These are phyloP conservation scores for Bombus haemorrhoidalis DNA, from an alignment of 1,140 invertebrate genomes.

Conservation along the genomic window DNA sequence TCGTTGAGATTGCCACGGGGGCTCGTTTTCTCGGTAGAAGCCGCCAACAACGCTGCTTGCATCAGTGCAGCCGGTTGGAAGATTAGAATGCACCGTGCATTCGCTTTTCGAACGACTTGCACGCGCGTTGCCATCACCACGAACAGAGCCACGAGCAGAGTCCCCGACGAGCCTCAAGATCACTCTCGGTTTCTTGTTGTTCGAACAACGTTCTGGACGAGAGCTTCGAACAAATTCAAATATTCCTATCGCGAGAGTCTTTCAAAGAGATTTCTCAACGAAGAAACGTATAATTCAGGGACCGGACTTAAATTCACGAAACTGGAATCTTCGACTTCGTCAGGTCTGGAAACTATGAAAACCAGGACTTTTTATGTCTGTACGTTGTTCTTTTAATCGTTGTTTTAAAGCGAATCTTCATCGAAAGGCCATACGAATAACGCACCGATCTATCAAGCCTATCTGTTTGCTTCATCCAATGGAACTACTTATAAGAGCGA, in stretches of 20 bases:
- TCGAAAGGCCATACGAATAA: no score
- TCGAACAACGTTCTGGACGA: neutral
- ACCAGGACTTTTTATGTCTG: no score
- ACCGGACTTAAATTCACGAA: no score
- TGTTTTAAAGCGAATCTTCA: no score
- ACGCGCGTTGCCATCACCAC: neutral
- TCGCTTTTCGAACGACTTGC: conserved; percentile 29
- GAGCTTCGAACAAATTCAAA: neutral
- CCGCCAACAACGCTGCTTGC: conserved; percentile 7
- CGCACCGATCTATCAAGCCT: no score
- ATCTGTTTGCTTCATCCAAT: no score
- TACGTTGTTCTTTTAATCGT: no score
- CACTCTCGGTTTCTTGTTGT: conserved; percentile 25
- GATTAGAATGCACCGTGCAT: conserved; percentile 49
- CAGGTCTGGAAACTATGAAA: no score
- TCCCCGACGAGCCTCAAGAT: neutral
- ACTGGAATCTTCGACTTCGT: no score
- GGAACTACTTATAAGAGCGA: no score
- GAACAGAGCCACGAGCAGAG: neutral
- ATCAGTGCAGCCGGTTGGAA: conserved; percentile 20
- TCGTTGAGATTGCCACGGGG: conserved; percentile 27
- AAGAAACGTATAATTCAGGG: neutral
- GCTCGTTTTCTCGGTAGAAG: conserved; percentile 41
- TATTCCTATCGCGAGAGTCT: neutral
- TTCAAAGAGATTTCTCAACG: neutral